Percentiles rank a stretch among this genome's conserved stretches.
These are phyloP conservation scores for Chloromyia formosa DNA, from an alignment of 2,888 invertebrate species.

Conservation along the genomic window DNA sequence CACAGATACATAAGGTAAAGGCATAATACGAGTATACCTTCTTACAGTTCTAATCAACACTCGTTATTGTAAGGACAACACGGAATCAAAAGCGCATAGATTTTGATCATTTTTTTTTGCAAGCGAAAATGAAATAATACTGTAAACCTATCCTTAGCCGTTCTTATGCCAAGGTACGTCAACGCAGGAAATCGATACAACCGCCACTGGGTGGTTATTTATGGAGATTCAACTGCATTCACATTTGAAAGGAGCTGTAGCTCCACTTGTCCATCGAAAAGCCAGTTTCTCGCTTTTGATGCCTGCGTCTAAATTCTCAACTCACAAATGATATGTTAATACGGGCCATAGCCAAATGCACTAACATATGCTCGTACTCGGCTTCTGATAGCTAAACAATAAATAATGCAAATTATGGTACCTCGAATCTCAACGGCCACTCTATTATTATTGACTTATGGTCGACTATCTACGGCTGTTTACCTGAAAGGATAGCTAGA, in stretches of 20 bases:
- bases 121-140: no score
- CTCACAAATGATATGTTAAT: constrained; percentile 49
- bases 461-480: not conserved
- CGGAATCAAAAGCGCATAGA: no score
- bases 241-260: constrained; percentile 27
- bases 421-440: not conserved
- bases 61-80: no score
- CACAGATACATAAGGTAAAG: no score
- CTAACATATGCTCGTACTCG: no score
- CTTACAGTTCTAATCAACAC: no score
- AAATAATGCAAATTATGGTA: constrained; percentile 49
- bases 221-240: constrained; percentile 29
- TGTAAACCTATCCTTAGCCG: no score
- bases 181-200: no score
- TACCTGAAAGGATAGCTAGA: not conserved
- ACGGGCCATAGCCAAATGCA: constrained; percentile 42
- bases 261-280: constrained; percentile 23
- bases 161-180: no score
- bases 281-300: constrained; percentile 30
- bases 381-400: constrained; percentile 44
- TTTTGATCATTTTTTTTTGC: no score
- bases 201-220: constrained; percentile 24
- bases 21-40: no score
- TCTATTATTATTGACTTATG: constrained; percentile 29
- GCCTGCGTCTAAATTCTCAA: constrained; percentile 40